Evolutionary conservation across 1,140 invertebrate species (phyloP).

Genomic region (Tetramorium parvispinum): DNA sequence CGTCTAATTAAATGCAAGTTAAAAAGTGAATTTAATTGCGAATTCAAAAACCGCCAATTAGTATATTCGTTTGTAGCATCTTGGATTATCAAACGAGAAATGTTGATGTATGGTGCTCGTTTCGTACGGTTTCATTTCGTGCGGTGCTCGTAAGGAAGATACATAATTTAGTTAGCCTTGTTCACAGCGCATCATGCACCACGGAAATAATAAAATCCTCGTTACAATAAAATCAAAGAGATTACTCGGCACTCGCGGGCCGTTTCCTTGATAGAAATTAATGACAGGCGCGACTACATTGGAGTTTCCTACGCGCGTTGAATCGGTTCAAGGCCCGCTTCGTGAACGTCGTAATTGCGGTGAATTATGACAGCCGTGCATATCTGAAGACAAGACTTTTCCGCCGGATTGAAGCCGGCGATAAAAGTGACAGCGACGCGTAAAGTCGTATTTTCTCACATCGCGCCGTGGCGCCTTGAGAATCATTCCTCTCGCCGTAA

Average conservation of each 20-base stretch:
- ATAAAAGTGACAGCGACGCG: slow-evolving; percentile 62
- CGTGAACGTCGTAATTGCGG: slow-evolving; percentile 58
- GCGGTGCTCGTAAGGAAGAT: slow-evolving; percentile 25
- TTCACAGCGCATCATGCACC: slow-evolving; percentile 8
- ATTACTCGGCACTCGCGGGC: slow-evolving; percentile 17
- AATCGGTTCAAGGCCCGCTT: slow-evolving; percentile 45
- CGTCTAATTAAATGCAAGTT: slow-evolving; percentile 20
- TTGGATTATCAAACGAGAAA: slow-evolving; percentile 20
- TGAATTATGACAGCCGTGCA: slow-evolving; percentile 56
- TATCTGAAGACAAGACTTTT: slow-evolving; percentile 61
- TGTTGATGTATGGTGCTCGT: background rate
- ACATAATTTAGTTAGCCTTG: slow-evolving; percentile 52
- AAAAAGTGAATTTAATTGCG: slow-evolving; percentile 6
- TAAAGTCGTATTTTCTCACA: slow-evolving; percentile 38
- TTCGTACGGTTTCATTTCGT: slow-evolving; percentile 26
- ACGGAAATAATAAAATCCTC: slow-evolving; percentile 45
- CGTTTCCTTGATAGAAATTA: slow-evolving; percentile 45
- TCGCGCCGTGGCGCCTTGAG: background rate
- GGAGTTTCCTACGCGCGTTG: background rate
- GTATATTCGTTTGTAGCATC: slow-evolving; percentile 7
- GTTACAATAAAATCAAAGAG: slow-evolving; percentile 54
- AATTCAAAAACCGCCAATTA: slow-evolving; percentile 32
- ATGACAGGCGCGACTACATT: slow-evolving; percentile 27
- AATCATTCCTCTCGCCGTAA: background rate
- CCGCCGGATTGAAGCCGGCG: slow-evolving; percentile 51